Evolutionary conservation across 2,888 invertebrate species (phyloP).

Genomic region (Eupithecia inturbata): DNA sequence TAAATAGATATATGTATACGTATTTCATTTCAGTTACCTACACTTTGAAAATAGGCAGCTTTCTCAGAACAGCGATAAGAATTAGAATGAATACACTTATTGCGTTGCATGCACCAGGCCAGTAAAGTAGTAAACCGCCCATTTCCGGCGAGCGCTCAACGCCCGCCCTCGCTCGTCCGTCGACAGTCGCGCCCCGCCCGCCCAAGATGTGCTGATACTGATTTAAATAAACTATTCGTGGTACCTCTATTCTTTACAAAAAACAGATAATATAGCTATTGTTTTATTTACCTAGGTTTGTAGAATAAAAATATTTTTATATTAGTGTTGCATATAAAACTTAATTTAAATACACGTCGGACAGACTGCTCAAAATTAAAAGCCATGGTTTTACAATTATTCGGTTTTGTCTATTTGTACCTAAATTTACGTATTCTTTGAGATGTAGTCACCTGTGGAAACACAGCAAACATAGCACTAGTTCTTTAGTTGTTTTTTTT

Average conservation of each 20-base stretch:
- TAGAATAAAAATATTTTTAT: too few species aligned
- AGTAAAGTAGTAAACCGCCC: constrained; percentile 37
- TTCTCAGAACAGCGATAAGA: constrained; percentile 4
- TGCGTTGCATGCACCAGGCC: constrained; percentile 36
- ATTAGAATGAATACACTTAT: constrained; percentile 24
- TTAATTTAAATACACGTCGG: not conserved
- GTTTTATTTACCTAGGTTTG: not conserved
- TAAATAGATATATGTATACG: not conserved
- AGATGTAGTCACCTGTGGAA: too few species aligned
- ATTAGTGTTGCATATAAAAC: too few species aligned
- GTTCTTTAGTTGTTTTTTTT: too few species aligned
- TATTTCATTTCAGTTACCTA: not conserved
- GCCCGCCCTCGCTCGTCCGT: constrained; percentile 38
- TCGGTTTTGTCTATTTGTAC: too few species aligned
- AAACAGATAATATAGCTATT: not conserved
- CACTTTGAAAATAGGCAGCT: constrained; percentile 2
- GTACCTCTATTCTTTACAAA: constrained; percentile 33
- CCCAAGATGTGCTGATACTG: not conserved
- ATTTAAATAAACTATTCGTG: constrained; percentile 22
- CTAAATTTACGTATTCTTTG: too few species aligned
- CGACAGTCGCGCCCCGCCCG: constrained; percentile 48
- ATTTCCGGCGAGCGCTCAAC: constrained; percentile 41
- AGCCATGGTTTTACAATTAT: too few species aligned
- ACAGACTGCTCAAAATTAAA: too few species aligned
- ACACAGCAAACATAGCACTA: too few species aligned